Conservation (phyloP, 1,140 invertebrate genomes). For the Aphelinus atriplicis region DNA sequence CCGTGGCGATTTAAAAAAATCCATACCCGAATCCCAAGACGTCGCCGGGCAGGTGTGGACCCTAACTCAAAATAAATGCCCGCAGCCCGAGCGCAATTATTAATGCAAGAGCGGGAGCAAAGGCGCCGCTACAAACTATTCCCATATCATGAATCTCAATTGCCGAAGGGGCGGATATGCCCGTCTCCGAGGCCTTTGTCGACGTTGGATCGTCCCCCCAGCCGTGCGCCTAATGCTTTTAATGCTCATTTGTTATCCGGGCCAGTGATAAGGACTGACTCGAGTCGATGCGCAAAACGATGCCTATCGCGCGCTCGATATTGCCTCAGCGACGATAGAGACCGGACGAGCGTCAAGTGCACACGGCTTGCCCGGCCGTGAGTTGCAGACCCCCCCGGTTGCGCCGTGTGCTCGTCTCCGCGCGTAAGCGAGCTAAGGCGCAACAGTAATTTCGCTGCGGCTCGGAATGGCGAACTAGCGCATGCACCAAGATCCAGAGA, state of each 20-base stretch:
- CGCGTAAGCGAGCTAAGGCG: too few species aligned
- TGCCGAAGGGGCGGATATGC: not conserved
- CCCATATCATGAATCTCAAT: conserved; percentile 28
- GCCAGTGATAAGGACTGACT: not conserved
- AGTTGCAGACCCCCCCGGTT: too few species aligned
- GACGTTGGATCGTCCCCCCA: not conserved
- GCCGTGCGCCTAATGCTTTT: not conserved
- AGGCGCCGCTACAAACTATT: conserved; percentile 3
- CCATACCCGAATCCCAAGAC: too few species aligned
- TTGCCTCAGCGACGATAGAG: too few species aligned
- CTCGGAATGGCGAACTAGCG: too few species aligned
- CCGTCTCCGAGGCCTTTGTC: not conserved
- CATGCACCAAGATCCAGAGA: too few species aligned
- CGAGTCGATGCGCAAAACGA: not conserved
- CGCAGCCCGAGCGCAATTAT: conserved; percentile 6
- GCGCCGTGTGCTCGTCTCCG: too few species aligned
- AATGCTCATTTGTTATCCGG: conserved; percentile 12
- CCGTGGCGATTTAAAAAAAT: too few species aligned
- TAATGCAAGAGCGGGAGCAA: not conserved
- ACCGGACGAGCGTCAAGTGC: too few species aligned
- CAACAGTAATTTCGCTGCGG: too few species aligned
- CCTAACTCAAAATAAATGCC: not conserved
- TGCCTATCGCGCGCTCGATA: not conserved
- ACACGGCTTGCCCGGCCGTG: too few species aligned
- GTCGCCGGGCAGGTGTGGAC: too few species aligned